Percentiles rank a stretch among this genome's conserved stretches.
Conservation (phyloP, 1,140 invertebrate species). For the Ceratina japonica region DNA sequence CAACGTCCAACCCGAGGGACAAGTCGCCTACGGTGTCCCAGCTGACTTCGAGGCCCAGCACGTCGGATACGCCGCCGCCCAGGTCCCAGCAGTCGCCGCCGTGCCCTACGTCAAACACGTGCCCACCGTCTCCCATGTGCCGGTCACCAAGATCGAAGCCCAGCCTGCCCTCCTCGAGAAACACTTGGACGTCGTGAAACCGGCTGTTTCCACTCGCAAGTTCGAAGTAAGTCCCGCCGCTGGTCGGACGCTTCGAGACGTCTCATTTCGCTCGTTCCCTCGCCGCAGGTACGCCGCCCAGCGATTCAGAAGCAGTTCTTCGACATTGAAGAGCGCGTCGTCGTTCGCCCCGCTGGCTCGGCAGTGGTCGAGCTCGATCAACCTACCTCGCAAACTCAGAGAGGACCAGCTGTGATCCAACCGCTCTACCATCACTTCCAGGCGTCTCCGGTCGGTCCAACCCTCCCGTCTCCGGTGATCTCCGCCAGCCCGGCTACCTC, state of each 20-base stretch:
- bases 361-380: conserved; percentile 82
- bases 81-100: conserved; percentile 71
- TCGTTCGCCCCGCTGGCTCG: conserved; percentile 83
- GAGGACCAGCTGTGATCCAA: conserved; percentile 78
- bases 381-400: conserved; percentile 82
- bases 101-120: conserved; percentile 80
- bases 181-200: conserved; percentile 80
- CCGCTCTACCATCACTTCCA: conserved; percentile 59
- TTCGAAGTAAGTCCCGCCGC: conserved; percentile 69
- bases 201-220: conserved; percentile 78
- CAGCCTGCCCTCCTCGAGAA: conserved; percentile 80
- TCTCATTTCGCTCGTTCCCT: no score
- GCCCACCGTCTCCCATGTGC: conserved; percentile 79
- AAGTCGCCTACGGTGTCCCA: conserved; percentile 59
- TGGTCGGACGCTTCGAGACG: not conserved
- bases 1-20: conserved; percentile 64
- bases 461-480: conserved; percentile 33
- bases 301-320: conserved; percentile 85
- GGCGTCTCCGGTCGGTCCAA: conserved; percentile 36
- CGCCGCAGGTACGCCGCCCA: conserved; percentile 80
- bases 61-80: conserved; percentile 70
- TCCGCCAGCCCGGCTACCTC: conserved; percentile 50
- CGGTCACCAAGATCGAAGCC: conserved; percentile 78
- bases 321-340: conserved; percentile 83
- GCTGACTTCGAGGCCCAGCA: conserved; percentile 71